A percentile compares a stretch with the other conserved stretches of the same genome.
Evolutionary conservation across 30 jellyfish, hydroid and myxozoan genomes (phyloP).

Genomic region (Cassiopea xamachana): DNA sequence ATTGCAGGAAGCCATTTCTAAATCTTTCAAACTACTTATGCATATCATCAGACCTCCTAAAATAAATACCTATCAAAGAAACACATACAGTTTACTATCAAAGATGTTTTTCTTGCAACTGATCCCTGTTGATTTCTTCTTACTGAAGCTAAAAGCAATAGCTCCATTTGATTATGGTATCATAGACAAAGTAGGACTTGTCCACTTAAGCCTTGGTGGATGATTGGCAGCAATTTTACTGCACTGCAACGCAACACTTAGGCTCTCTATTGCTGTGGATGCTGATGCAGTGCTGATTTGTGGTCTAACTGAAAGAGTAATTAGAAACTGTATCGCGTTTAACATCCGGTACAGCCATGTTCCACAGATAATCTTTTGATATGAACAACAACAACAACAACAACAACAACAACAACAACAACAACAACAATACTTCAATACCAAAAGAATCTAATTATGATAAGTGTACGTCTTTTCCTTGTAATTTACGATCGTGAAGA

Average conservation of each 20-base stretch:
- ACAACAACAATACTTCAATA: too few relatives aligned
- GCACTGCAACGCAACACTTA: not conserved
- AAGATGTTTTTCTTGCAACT: not conserved
- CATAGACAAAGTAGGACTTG: not conserved
- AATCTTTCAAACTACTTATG: too few relatives aligned
- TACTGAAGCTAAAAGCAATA: not conserved
- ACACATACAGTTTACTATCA: constrained; percentile 1
- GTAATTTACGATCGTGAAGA: too few relatives aligned
- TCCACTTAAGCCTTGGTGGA: not conserved
- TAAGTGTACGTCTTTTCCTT: too few relatives aligned
- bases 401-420: too few relatives aligned
- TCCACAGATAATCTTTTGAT: not conserved
- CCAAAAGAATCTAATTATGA: too few relatives aligned
- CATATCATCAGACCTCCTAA: too few relatives aligned
- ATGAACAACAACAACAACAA: too few relatives aligned
- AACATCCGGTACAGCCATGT: not conserved
- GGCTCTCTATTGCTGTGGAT: not conserved
- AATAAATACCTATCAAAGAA: not conserved
- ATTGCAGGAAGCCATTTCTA: not conserved
- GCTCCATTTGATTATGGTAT: not conserved
- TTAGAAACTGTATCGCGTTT: not conserved
- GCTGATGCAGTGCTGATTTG: not conserved
- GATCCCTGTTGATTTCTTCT: not conserved
- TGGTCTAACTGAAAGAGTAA: not conserved
- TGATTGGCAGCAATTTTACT: not conserved